Conservation (phyloP, 2,888 invertebrate species). For the Osmoderma eremita region DNA sequence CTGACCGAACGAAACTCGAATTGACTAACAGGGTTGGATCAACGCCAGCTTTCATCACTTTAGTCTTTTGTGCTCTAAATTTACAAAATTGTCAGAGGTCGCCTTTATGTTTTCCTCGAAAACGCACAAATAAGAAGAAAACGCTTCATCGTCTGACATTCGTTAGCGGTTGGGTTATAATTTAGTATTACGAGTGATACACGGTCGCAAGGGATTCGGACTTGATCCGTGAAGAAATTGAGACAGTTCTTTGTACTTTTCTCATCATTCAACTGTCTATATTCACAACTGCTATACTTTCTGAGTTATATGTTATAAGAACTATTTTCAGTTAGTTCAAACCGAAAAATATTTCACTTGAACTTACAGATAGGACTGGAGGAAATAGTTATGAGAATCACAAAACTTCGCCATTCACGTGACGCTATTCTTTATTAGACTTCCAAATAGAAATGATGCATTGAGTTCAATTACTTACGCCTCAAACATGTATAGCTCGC, state of each 20-base stretch:
- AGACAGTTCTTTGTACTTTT: background rate
- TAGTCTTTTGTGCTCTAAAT: slow-evolving; percentile 29
- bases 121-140: slow-evolving; percentile 5
- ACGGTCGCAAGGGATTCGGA: slow-evolving; percentile 10
- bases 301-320: too few species aligned
- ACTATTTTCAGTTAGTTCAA: too few species aligned
- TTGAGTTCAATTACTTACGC: too few species aligned
- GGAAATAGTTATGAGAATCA: too few species aligned
- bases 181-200: slow-evolving; percentile 8
- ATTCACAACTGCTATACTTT: too few species aligned
- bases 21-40: slow-evolving; percentile 15
- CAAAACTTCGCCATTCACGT: too few species aligned
- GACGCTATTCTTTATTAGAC: too few species aligned
- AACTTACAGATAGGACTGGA: too few species aligned
- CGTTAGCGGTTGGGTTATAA: background rate
- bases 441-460: too few species aligned
- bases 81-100: slow-evolving; percentile 34
- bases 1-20: slow-evolving; percentile 4
- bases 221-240: slow-evolving; percentile 22
- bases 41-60: slow-evolving; percentile 10
- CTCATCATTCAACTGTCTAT: too few species aligned
- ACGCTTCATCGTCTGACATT: background rate
- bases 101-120: slow-evolving; percentile 15
- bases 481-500: too few species aligned
- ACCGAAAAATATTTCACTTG: too few species aligned